phyloP scores from a whole-genome alignment of 1,140 invertebrate species.

The Drosophila carrolli region DNA sequence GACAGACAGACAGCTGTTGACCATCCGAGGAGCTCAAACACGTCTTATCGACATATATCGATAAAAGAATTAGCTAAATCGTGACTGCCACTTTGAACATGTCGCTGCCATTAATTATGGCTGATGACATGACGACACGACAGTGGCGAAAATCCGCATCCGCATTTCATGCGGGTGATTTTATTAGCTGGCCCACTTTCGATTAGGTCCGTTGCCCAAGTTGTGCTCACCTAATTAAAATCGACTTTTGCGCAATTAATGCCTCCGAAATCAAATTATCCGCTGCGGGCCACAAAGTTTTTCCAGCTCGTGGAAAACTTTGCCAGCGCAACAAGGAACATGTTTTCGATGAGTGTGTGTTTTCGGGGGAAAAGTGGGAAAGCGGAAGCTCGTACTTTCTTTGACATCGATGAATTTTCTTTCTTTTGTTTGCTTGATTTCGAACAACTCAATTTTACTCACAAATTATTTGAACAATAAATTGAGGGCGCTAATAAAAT shows the following conservation, averaged over 20 bases:
- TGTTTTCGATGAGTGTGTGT: conserved; percentile 4
- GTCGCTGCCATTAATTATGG: conserved; percentile 84
- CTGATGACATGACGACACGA: conserved; percentile 66
- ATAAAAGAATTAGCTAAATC: conserved; percentile 83
- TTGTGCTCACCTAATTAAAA: conserved; percentile 73
- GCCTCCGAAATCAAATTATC: conserved; percentile 77
- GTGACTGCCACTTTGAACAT: conserved; percentile 79
- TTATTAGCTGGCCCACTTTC: conserved; percentile 71
- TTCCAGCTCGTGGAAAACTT: conserved; percentile 45
- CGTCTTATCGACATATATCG: conserved; percentile 82
- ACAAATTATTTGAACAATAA: not conserved
- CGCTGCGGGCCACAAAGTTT: conserved; percentile 32
- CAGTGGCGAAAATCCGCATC: conserved; percentile 12
- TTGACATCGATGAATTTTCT: not conserved
- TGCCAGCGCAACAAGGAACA: conserved; percentile 36
- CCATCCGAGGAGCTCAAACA: conserved; percentile 36
- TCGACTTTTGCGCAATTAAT: conserved; percentile 81
- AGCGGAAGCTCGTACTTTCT: not conserved
- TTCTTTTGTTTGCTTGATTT: not conserved
- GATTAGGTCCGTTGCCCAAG: conserved; percentile 55
- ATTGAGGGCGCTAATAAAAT: too few species aligned
- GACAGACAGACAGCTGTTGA: conserved; percentile 41
- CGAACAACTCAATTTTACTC: not conserved
- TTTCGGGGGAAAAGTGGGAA: not conserved
- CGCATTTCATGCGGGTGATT: conserved; percentile 60